Evolutionary conservation across 2,113 vertebrate species (phyloP), one percentile per base, ranked within the genome.

Genomic region (Tenrec ecaudatus): DNA sequence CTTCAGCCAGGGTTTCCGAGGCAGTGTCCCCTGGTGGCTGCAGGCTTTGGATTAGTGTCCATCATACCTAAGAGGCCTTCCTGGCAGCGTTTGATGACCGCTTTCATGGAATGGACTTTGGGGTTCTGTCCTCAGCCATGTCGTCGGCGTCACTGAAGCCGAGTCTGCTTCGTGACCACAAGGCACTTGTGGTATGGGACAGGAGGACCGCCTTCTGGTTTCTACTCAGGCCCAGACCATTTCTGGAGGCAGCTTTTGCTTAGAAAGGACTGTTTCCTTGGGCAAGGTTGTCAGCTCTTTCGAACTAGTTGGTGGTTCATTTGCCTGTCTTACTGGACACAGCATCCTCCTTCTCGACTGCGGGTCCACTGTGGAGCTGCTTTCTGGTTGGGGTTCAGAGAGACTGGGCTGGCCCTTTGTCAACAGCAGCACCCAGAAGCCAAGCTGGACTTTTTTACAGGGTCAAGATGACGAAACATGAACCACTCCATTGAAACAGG

Each of bases 371-470:
- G 36, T 58, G 23, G 62, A 77, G 29, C 33, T 66, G 43, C 33
- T 64, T 62, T 76, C 19, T 58, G 10, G 33, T 82, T 82, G 31
- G 29, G 33, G 36, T 79, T 68, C 19, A 1, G 17, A 2, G 43
- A 9, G 36, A 25, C 57, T 29, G 33, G 57, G 33, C 53, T 80
- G 75, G 64, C 12, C 15, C 17, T 76, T 81, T 62, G 47, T 88
- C 53, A 88, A 83, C 62, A 69, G 22, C 22, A 64, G 62, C 53
- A 73, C n/a, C 38, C 40, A 4, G 12, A 29, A 43, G 53, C 17
- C 87, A 31, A 82, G 31, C 38, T 31, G 68, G 40, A 69, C 71
- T 15, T 86, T 90, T 85, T 73, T 86, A 33, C 66, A 82, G 81
- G 77, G 68, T 29, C 43, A 66, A 40, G 53, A 77, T 38, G 19